phyloP scores from a whole-genome alignment of 2,888 invertebrate species.

The Apodemia mormo region DNA sequence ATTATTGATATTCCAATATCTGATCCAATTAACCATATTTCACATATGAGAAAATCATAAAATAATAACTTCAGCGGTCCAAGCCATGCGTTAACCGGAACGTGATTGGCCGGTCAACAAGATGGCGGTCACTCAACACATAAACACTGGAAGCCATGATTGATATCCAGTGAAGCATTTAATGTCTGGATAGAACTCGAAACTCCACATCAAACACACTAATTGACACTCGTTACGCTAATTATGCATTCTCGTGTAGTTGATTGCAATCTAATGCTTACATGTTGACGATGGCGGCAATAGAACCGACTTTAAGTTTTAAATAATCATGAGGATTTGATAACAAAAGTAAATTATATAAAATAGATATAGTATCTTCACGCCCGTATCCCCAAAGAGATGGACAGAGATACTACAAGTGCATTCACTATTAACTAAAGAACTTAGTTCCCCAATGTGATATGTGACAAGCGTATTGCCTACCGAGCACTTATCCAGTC shows the following conservation, averaged over 20 bases:
- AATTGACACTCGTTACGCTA: constrained; percentile 23
- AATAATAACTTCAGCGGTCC: constrained; percentile 3
- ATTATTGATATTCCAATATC: background rate
- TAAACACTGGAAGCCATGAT: constrained; percentile 28
- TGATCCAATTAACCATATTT: background rate
- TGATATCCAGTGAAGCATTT: constrained; percentile 28
- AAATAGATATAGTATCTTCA: too few species aligned
- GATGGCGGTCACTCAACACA: constrained; percentile 26
- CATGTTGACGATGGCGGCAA: background rate
- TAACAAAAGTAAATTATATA: too few species aligned
- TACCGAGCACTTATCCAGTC: too few species aligned
- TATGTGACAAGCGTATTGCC: too few species aligned
- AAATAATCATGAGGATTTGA: background rate
- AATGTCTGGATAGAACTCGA: constrained; percentile 19
- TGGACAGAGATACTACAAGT: too few species aligned
- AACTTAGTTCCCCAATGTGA: too few species aligned
- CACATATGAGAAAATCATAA: background rate
- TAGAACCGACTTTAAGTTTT: background rate
- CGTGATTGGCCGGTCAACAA: constrained; percentile 28
- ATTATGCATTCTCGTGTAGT: constrained; percentile 2
- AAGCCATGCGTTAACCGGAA: constrained; percentile 14
- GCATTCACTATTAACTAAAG: too few species aligned
- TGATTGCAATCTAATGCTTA: background rate
- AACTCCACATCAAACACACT: constrained; percentile 15
- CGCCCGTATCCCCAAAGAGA: too few species aligned